Evolutionary conservation across 92 coral and sea anemone species (phyloP), one percentile per base, ranked within the genome.

Genomic region (Diadumene lineata): DNA sequence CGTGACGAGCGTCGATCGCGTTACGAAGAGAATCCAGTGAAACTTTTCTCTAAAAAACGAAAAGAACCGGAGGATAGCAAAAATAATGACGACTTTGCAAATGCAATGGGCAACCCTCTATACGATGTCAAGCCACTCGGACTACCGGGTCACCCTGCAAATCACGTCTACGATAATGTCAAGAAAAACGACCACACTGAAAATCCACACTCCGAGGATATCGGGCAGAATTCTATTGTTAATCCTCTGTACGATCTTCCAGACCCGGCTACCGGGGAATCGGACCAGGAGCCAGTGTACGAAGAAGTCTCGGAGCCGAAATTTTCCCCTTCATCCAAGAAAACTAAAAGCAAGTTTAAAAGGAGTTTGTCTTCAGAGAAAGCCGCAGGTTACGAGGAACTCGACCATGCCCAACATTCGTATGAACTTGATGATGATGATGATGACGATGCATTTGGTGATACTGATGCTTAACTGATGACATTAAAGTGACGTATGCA

Each of bases 311-410:
- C 65, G 7, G 16, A 31, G 18, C 30, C 16, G 23, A 29, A 22
- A 28, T n/a, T 33, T 38, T 1, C 34, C 7, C 61, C 74, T 48
- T 30, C 29, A 69, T 46, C 51, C 23, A 33, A 25, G 38, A 69
- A 69, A 27, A n/a, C 61, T 26, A 69, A 48, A 21, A 53, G 24
- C 21, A 53, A 53, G 19, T 53, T 53, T 16, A 10, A 22, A 21
- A 48, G 75, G 26, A 70, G 75, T 44, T n/a, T 70, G 10, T 70
- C 75, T 34, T 70, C 75, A 19, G 64, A 55, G 33, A 70, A 70
- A 70, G 38, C 75, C 19, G 60, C 24, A 1, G 75, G 64, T 19
- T 69, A 69, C 27, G 74, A 69, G 18, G 74, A 48, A 31, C 24
- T 69, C 23, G 17, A 69, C 8, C 21, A 69, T 27, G 57, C 0